Base-by-base conservation (phyloP, 2,113 vertebrate species). In the Mastomys natalensis region DNA sequence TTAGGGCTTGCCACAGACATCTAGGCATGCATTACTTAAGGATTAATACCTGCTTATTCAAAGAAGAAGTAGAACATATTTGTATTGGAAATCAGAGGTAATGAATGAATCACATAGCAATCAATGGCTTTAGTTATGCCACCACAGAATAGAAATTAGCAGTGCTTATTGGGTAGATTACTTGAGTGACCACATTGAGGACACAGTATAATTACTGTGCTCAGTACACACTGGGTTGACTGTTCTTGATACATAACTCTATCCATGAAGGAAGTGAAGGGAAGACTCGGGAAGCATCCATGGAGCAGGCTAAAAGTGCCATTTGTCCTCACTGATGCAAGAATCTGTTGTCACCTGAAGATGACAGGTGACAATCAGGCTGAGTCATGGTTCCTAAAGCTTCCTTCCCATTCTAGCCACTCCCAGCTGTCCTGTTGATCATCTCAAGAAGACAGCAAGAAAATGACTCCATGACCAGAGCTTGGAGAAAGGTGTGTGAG, bases 21-120 rank as follows among this genome's bases (percentile, higher is more conserved):
- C 58, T 90, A 80, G 12, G 40, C 84, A 43, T 68, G 37, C 1
- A 45, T 74, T n/a, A 17, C 51, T 89, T 68, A 91, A 95, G 26
- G 21, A 45, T 53, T 34, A 89, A 89, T 87, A 95, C 92, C 93
- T 97, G 89, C 93, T 97, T 58, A 66, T 90, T 96, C 90, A 77
- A 60, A 90, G 60, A 45, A 81, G 58, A 62, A 48, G 68, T 0
- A 0, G n/a, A 74, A 43, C 7, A 0, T 74, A 45, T 93, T 95
- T 85, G 72, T 93, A 91, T 74, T 87, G 45, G 89, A 87, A 87
- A 51, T 95, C 92, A 90, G 0, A 72, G 74, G 87, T 4, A 86
- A 66, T 62, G 89, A 93, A 66, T 60, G 17, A 87, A 43, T 77
- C n/a, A 13, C 7, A 7, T 91, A 55, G 51, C 55, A 74, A 90